Percentiles rank a stretch among this genome's conserved stretches.
These are phyloP conservation scores for Smittia sp. DNA, from an alignment of 2,888 invertebrate species.

Conservation along the genomic window DNA sequence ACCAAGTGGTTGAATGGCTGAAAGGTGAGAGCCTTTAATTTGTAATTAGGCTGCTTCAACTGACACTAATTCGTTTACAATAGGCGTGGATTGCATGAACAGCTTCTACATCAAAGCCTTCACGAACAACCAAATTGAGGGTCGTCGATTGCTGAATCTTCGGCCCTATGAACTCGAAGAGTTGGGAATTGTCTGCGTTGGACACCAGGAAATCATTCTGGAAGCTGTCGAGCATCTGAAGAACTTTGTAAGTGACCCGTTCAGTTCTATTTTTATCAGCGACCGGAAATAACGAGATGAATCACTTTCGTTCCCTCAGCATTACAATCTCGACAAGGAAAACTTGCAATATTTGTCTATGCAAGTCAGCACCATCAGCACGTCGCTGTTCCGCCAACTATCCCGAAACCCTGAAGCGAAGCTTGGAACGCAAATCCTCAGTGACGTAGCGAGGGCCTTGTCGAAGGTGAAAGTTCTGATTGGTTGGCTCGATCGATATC, in stretches of 20 bases:
- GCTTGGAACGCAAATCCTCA: constrained; percentile 75
- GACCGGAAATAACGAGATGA: constrained; percentile 17
- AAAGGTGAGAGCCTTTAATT: constrained; percentile 7
- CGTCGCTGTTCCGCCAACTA: constrained; percentile 68
- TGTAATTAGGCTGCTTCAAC: not conserved
- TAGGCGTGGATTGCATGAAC: constrained; percentile 20
- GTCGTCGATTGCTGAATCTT: constrained; percentile 72
- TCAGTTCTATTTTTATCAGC: not conserved
- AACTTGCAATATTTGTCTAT: constrained; percentile 87
- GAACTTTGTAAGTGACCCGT: constrained; percentile 68
- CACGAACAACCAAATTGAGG: constrained; percentile 76
- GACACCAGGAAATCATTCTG: constrained; percentile 89
- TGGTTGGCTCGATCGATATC: constrained; percentile 79
- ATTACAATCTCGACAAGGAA: constrained; percentile 87
- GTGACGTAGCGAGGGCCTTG: constrained; percentile 82
- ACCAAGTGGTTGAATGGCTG: constrained; percentile 18
- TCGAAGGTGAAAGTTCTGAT: constrained; percentile 82
- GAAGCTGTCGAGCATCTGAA: constrained; percentile 88
- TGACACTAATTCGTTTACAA: not conserved
- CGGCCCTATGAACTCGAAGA: constrained; percentile 85
- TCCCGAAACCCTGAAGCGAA: constrained; percentile 58
- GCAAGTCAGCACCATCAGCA: constrained; percentile 67
- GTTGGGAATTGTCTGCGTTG: constrained; percentile 79
- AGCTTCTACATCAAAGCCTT: constrained; percentile 70
- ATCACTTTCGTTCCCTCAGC: constrained; percentile 56